These are phyloP conservation scores for Ectropis crepuscularia DNA, from an alignment of 2,888 invertebrate species.

Conservation along the genomic window DNA sequence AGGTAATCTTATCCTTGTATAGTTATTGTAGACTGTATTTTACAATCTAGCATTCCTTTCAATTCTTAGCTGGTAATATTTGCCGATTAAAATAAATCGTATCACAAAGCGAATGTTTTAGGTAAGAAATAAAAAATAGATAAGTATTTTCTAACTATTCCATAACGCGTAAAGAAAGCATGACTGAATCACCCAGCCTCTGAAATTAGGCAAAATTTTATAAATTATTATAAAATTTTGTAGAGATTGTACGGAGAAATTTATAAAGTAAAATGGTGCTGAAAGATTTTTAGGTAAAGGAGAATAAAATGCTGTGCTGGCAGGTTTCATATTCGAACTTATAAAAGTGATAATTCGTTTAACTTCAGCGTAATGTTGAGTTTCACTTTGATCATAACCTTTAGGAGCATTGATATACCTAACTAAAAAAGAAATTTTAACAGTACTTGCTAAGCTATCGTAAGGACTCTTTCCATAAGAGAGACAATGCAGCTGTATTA, in stretches of 20 bases:
- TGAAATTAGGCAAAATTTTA: constrained; percentile 11
- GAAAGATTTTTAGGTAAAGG: constrained; percentile 18
- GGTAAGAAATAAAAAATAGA: background rate
- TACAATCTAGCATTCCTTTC: no score
- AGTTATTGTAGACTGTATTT: no score
- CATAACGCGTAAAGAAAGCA: background rate
- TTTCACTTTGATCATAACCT: no score
- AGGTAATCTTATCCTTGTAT: no score
- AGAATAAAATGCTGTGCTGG: constrained; percentile 13
- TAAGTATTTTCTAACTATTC: constrained; percentile 8
- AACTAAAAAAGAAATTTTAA: no score
- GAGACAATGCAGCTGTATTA: no score
- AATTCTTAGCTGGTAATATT: no score
- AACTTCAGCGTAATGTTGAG: no score
- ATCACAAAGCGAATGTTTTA: background rate
- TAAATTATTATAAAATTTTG: background rate
- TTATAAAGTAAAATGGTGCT: constrained; percentile 25
- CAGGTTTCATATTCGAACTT: constrained; percentile 16
- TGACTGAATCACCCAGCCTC: constrained; percentile 24
- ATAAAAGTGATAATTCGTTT: background rate
- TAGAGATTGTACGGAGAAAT: background rate
- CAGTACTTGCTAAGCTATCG: no score
- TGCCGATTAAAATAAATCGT: background rate
- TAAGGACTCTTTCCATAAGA: no score
- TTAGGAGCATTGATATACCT: no score